Conservation (phyloP, 2,888 invertebrate species). For the Sepioteuthis lessoniana region DNA sequence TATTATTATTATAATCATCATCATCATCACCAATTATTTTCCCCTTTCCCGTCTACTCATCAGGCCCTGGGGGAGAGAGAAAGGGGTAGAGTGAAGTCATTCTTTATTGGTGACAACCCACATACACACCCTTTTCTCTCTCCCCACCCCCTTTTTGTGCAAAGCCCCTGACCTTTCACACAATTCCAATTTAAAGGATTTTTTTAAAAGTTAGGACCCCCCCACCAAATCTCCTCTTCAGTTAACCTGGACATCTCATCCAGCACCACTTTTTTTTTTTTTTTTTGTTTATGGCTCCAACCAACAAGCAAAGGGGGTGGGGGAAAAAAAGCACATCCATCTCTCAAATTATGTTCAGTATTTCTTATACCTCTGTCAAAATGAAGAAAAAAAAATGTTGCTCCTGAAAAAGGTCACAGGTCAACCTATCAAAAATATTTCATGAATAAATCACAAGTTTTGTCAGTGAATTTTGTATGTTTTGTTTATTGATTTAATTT, state of each 20-base stretch:
- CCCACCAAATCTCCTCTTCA: too few relatives aligned
- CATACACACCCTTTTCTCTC: too few relatives aligned
- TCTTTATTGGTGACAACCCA: not conserved
- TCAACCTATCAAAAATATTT: not conserved
- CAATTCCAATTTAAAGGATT: not conserved
- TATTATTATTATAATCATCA: not conserved
- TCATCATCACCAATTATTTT: not conserved
- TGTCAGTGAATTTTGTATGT: not conserved
- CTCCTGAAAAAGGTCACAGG: constrained; percentile 23
- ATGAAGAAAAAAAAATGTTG: not conserved
- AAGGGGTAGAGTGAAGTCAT: not conserved
- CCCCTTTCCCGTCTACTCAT: not conserved
- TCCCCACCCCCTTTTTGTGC: too few relatives aligned
- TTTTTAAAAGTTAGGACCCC: not conserved
- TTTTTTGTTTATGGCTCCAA: not conserved
- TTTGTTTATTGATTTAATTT: not conserved
- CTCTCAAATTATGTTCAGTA: constrained; percentile 10
- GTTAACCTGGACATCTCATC: not conserved
- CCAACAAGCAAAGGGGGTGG: not conserved
- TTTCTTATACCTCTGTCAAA: constrained; percentile 33
- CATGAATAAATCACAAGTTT: constrained; percentile 23
- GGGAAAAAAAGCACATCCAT: not conserved
- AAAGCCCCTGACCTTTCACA: not conserved
- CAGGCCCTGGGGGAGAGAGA: not conserved
- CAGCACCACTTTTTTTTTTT: not conserved